Base-by-base conservation (phyloP, 2,888 invertebrate genomes). In the Hanleya hanleyi region DNA sequence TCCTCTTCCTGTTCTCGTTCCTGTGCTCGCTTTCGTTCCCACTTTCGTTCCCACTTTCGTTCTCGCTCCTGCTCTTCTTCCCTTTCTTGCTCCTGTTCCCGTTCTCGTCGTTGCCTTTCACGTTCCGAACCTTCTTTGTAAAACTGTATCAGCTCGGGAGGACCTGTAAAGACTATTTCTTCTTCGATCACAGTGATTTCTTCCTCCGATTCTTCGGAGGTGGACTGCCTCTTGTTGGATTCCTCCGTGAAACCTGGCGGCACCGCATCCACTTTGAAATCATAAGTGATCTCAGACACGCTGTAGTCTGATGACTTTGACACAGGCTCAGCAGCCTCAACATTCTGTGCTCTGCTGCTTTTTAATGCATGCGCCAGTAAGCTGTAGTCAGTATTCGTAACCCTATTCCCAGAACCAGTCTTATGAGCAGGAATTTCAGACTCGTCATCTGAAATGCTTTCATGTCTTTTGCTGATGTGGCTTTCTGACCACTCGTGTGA, bases 201-300 rank as follows among this genome's bases (percentile, higher is more conserved):
- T 64, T 64, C 64, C 26, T 32, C 33, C 12, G 47, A 41, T 26
- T 37, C 64, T 22, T 32, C n/a, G 37, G 64, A 35, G 3, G n/a
- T 35, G 7, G 35, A 37, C 35, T 64, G 35, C n/a, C 38, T 18
- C 9, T 18, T 1, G 9, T n/a, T 7, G 29, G 35, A 1, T 15
- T 37, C 64, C 12, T 22, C 35, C 3, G 64, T 37, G 36, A 64
- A 64, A 2, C 38, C 38, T 9, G 80, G 70, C 0, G 83, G 81
- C 9, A 78, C 81, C 0, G 78, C n/a, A 37, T 80, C 79, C 1
- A 83, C 51, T 9, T 73, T 81, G 50, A 81, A 82, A 61, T 79
- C 74, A 62, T 83, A 82, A 0, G 83, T 83, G 22, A 83, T 83
- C 72, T 82, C 82, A 9, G 82, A 75, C 1, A 35, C 35, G 18